Conservation (phyloP, 2,113 vertebrate species). For the Geococcyx californianus region DNA sequence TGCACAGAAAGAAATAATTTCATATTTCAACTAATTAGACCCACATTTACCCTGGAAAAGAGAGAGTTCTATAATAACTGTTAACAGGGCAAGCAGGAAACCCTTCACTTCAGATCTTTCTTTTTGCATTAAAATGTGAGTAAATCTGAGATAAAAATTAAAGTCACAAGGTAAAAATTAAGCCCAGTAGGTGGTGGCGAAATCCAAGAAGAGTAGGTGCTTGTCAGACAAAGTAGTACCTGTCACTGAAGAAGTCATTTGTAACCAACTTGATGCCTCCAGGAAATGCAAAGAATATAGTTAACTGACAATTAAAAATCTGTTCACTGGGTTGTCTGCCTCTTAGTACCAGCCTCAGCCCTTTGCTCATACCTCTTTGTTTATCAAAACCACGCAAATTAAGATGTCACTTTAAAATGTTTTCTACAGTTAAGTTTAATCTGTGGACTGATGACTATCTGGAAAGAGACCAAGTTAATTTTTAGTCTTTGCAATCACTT, state of each 20-base stretch:
- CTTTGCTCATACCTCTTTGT: not conserved
- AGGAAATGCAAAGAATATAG: not conserved
- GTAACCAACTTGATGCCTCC: not conserved
- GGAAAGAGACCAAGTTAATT: not conserved
- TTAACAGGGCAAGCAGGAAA: not conserved
- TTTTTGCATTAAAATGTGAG: not conserved
- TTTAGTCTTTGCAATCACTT: not conserved
- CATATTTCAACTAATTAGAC: not conserved
- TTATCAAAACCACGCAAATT: not conserved
- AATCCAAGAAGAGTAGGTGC: not conserved
- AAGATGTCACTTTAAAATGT: not conserved
- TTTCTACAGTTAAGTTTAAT: not conserved
- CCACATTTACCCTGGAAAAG: not conserved
- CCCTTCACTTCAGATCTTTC: not conserved
- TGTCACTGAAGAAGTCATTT: not conserved
- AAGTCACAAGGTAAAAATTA: not conserved
- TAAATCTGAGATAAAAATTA: not conserved
- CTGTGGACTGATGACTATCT: not conserved
- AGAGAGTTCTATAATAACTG: not conserved
- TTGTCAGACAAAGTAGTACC: not conserved
- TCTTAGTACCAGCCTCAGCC: not conserved
- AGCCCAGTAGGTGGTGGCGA: not conserved
- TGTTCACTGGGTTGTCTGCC: fast-evolving
- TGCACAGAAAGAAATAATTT: not conserved
- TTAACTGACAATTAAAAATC: not conserved